phyloP scores from a whole-genome alignment of 2,888 invertebrate genomes.

The Sialis lutaria region DNA sequence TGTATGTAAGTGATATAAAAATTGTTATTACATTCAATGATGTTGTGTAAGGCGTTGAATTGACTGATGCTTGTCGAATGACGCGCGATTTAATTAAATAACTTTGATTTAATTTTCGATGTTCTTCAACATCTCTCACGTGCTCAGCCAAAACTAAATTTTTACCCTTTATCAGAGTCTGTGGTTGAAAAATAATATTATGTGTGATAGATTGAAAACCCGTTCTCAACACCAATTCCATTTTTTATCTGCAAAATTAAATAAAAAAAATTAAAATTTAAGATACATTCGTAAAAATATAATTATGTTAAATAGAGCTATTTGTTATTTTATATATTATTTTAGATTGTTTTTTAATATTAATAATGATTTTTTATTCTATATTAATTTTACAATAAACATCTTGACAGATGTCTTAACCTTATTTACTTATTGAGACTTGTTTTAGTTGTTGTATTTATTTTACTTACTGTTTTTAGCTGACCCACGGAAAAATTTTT shows the following conservation, averaged over 20 bases:
- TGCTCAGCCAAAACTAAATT: conserved; percentile 7
- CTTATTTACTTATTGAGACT: too few relatives aligned
- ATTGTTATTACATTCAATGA: conserved; percentile 7
- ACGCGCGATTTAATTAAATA: conserved; percentile 7
- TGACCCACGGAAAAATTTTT: too few relatives aligned
- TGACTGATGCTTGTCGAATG: conserved; percentile 8
- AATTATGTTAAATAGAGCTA: background rate
- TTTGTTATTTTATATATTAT: too few relatives aligned
- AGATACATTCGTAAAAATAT: background rate
- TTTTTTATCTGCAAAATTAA: background rate
- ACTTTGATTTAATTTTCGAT: conserved; percentile 5
- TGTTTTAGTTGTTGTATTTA: too few relatives aligned
- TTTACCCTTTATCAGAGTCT: background rate
- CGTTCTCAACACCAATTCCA: background rate
- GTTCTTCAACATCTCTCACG: conserved; percentile 9
- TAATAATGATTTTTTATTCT: background rate
- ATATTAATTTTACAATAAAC: too few relatives aligned
- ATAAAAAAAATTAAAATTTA: background rate
- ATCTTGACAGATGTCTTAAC: too few relatives aligned
- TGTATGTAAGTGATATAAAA: background rate
- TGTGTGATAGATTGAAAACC: background rate
- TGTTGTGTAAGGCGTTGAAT: conserved; percentile 6
- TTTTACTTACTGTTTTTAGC: too few relatives aligned
- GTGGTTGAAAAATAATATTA: background rate
- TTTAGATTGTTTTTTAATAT: background rate